Base-by-base conservation (phyloP, 1,140 invertebrate species). In the Diorhabda carinulata region DNA sequence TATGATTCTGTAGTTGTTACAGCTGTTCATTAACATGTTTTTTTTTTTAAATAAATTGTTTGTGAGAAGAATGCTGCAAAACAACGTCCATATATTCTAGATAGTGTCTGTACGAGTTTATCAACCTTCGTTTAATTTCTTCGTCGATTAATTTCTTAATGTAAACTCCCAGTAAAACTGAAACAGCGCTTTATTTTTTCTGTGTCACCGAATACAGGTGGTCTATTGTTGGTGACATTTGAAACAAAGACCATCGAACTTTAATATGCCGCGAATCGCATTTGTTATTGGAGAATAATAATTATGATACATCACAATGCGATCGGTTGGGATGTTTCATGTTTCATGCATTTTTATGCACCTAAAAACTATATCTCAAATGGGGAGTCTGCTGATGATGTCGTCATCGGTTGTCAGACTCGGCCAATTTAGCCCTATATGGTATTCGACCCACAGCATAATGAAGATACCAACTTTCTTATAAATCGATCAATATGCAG, bases 401-500 rank as follows among this genome's bases (percentile, higher is more conserved):
- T 78, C 76, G 77, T 78, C 76, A 78, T 77, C 76, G 75, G 73
- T 63, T 77, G 76, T 77, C 76, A 74, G 72, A 72, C 70, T 62
- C 70, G 72, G 67, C 73, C 77, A 76, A 78, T 76, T 78, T 78
- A 76, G 70, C 77, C 76, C 77, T 78, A 78, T 78, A 78, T 71
- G 77, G 77, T 71, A n/a, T 64, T 56, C 62, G 72, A 70, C 72
- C 70, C 69, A 72, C 72, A 64, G 73, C 67, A 75, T 78, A 78
- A 78, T 78, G 76, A 78, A 78, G 77, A 77, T 76, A 75, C 76
- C 71, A 77, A 78, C 75, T 77, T 77, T 78, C 77, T 78, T 78
- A 75, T 76, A 72, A 69, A 70, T 69, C 72, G 71, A 77, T 78
- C 72, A 74, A 72, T 75, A 76, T 73, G 72, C 69, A 69, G 71